A percentile compares a stretch with the other conserved stretches of the same genome.
Evolutionary conservation across 2,888 invertebrate genomes (phyloP).

Genomic region (Campaea margaritaria): DNA sequence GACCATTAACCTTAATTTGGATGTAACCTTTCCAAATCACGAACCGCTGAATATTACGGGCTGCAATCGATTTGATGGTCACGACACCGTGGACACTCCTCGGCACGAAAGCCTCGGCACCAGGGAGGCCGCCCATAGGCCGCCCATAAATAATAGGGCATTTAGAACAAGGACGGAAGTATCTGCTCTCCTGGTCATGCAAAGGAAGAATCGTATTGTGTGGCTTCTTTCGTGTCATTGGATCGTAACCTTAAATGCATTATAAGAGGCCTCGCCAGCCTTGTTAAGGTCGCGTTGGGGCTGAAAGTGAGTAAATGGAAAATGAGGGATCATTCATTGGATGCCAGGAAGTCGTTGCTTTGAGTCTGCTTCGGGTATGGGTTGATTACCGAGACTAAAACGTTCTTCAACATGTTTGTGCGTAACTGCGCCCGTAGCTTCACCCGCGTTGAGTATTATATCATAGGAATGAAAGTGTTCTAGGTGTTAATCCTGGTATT

Average conservation of each 20-base stretch:
- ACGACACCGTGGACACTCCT: constrained; percentile 42
- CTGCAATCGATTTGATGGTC: constrained; percentile 42
- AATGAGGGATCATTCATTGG: constrained; percentile 18
- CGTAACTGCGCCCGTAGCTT: too few species aligned
- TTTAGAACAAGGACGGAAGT: constrained; percentile 31
- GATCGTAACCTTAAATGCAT: constrained; percentile 35
- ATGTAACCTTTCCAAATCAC: constrained; percentile 37
- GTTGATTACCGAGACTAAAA: not conserved
- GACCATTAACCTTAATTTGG: constrained; percentile 41
- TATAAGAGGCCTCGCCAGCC: constrained; percentile 20
- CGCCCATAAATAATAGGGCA: constrained; percentile 33
- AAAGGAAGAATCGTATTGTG: constrained; percentile 16
- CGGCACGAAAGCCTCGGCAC: constrained; percentile 27
- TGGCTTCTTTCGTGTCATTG: constrained; percentile 31
- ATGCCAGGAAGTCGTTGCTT: not conserved
- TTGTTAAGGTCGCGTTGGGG: constrained; percentile 19
- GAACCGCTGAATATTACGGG: constrained; percentile 30
- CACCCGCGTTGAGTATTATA: too few species aligned
- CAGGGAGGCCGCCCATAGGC: constrained; percentile 20
- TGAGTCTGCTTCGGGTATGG: not conserved
- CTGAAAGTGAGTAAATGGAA: constrained; percentile 19
- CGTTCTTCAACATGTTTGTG: too few species aligned
- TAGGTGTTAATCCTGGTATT: too few species aligned
- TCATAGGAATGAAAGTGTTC: too few species aligned
- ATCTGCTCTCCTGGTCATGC: constrained; percentile 23